phyloP scores from a whole-genome alignment of 2,888 invertebrate genomes.

The Petrolisthes cinctipes region DNA sequence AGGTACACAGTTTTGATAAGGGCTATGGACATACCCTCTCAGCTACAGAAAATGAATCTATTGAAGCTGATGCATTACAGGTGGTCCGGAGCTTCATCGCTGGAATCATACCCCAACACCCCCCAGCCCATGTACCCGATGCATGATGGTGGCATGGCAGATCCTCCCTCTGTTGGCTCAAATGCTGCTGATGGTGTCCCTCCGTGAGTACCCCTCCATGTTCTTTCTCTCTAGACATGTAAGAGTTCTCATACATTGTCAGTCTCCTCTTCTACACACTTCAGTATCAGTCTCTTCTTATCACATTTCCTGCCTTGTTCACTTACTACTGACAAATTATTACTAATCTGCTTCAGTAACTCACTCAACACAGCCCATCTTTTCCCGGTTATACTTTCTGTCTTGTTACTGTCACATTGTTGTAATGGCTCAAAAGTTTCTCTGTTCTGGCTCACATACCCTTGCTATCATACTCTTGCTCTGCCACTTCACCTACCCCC shows the following conservation, averaged over 20 bases:
- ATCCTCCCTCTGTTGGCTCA: conserved; percentile 61
- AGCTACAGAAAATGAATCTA: no score
- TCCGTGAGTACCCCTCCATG: conserved; percentile 42
- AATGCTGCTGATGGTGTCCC: conserved; percentile 54
- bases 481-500: no score
- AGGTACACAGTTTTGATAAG: no score
- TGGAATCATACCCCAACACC: conserved; percentile 61
- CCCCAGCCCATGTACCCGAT: conserved; percentile 56
- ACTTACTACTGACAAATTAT: no score
- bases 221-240: neutral
- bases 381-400: no score
- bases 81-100: conserved; percentile 42
- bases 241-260: neutral
- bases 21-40: no score
- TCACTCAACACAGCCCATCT: no score
- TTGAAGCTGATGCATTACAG: conserved; percentile 19
- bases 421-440: no score
- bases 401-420: no score
- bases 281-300: neutral
- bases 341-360: no score
- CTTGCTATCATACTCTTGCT: no score
- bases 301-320: neutral
- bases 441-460: no score
- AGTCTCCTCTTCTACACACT: neutral
- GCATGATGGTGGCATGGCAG: conserved; percentile 51